Evolutionary conservation across 1,140 invertebrate species (phyloP).

Genomic region (Bombus confusus): DNA sequence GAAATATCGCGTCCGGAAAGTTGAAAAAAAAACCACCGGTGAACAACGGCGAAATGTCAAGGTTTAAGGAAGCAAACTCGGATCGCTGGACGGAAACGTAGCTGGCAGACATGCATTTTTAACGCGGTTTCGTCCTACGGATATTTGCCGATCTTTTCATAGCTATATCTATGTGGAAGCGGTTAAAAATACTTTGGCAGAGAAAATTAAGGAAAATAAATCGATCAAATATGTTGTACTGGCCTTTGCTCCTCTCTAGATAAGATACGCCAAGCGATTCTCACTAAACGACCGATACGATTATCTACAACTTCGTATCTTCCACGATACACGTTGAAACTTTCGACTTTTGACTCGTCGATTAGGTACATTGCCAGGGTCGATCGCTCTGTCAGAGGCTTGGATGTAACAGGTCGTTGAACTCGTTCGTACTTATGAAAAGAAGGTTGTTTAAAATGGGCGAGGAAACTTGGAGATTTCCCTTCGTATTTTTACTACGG

Average conservation of each 20-base stretch:
- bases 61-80: slow-evolving; percentile 33
- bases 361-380: background rate
- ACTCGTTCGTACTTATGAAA: background rate
- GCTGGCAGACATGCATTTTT: background rate
- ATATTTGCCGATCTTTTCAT: background rate
- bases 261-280: background rate
- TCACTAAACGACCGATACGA: background rate
- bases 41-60: slow-evolving; percentile 46
- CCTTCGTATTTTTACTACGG: background rate
- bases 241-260: background rate
- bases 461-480: background rate
- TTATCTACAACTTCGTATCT: background rate
- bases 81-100: background rate
- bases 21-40: slow-evolving; percentile 7
- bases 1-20: background rate
- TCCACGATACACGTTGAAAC: background rate
- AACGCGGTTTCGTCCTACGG: background rate
- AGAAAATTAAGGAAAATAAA: background rate
- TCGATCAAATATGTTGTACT: background rate
- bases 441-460: background rate
- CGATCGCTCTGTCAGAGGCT: background rate
- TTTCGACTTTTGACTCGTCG: slow-evolving; percentile 1
- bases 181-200: background rate
- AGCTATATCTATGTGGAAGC: background rate
- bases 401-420: background rate